Conservation (phyloP, 2,113 vertebrate species). For the Tupaia chinensis region DNA sequence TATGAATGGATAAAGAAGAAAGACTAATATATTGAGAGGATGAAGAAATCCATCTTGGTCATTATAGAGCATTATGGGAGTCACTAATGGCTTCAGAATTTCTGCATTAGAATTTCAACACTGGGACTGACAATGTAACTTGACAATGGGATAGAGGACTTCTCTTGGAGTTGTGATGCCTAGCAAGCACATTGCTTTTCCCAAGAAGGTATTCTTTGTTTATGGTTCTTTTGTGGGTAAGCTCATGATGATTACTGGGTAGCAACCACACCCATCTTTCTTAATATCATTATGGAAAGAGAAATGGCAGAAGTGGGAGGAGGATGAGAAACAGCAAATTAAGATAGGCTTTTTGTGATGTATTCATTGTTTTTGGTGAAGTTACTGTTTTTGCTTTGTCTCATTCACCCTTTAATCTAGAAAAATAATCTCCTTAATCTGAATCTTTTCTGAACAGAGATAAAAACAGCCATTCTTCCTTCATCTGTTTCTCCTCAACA, state of each 20-base stretch:
- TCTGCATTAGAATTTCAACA: background rate
- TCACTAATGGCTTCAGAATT: background rate
- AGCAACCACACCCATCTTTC: background rate
- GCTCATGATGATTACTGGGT: background rate
- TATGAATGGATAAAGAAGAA: background rate
- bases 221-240: background rate
- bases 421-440: background rate
- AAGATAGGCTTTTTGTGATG: background rate
- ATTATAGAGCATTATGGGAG: background rate
- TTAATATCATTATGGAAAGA: background rate
- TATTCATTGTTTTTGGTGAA: background rate
- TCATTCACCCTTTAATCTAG: background rate
- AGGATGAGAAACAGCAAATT: background rate
- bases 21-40: background rate
- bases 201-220: background rate
- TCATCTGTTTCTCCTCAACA: background rate
- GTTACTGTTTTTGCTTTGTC: background rate
- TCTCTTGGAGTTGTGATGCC: background rate
- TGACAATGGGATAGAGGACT: background rate
- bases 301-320: background rate
- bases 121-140: background rate
- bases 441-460: background rate
- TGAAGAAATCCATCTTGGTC: background rate
- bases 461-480: background rate
- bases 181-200: background rate